Evolutionary conservation across 2,797 vertebrate species (phyloP).

Genomic region (Manis javanica): DNA sequence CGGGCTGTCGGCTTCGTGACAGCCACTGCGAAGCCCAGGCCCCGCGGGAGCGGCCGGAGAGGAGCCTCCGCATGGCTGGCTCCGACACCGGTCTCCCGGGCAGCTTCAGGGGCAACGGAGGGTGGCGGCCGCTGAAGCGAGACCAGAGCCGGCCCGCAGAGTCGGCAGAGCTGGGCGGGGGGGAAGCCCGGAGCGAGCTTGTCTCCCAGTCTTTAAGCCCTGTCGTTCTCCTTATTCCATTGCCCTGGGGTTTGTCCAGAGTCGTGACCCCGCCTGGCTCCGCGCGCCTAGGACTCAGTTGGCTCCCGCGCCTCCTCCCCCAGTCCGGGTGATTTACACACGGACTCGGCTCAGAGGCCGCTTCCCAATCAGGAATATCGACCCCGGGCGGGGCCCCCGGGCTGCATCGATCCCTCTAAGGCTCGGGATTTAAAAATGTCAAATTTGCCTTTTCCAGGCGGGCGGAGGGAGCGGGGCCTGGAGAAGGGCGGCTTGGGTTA

Average conservation of each 20-base stretch:
- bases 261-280: neutral
- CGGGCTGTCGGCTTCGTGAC: slow-evolving; percentile 83
- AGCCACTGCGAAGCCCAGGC: slow-evolving; percentile 69
- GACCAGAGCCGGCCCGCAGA: slow-evolving; percentile 59
- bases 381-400: slow-evolving; percentile 84
- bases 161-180: slow-evolving; percentile 40
- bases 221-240: neutral
- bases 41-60: slow-evolving; percentile 75
- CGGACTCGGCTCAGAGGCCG: slow-evolving; percentile 74
- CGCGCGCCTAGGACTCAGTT: neutral
- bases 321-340: slow-evolving; percentile 80
- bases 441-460: slow-evolving; percentile 85
- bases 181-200: neutral
- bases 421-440: slow-evolving; percentile 89
- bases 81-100: slow-evolving; percentile 72
- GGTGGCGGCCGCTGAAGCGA: slow-evolving; percentile 79
- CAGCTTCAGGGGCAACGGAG: slow-evolving; percentile 78
- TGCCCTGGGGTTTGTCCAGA: neutral
- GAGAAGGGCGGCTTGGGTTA: slow-evolving; percentile 54
- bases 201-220: neutral
- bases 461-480: slow-evolving; percentile 64
- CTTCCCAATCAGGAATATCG: slow-evolving; percentile 87
- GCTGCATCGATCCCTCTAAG: slow-evolving; percentile 87
- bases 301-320: slow-evolving; percentile 26
- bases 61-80: slow-evolving; percentile 79